These are phyloP conservation scores for Sylvietta virens DNA, from an alignment of 2,113 vertebrate species.

Conservation along the genomic window DNA sequence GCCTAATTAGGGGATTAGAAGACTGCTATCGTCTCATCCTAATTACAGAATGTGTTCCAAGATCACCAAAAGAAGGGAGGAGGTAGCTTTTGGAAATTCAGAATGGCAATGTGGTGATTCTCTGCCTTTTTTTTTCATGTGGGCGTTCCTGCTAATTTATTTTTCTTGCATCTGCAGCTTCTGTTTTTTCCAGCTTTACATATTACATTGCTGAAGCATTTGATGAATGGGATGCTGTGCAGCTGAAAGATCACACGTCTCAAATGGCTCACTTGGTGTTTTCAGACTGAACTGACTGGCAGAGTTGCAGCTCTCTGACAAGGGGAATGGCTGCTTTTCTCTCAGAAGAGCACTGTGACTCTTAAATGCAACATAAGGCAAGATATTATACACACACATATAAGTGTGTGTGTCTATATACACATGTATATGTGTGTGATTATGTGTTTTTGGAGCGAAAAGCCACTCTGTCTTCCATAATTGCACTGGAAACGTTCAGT, in stretches of 20 bases:
- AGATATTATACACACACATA: not conserved
- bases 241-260: not conserved
- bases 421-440: fast-evolving
- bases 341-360: not conserved
- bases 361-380: not conserved
- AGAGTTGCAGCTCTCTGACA: not conserved
- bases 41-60: not conserved
- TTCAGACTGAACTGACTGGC: not conserved
- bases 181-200: not conserved
- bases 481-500: not conserved
- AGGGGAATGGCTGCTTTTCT: not conserved
- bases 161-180: not conserved
- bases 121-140: not conserved
- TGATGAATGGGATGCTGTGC: not conserved
- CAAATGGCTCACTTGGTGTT: not conserved
- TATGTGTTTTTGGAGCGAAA: not conserved
- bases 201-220: not conserved
- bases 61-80: not conserved
- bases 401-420: not conserved
- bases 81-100: not conserved
- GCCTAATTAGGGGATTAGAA: not conserved
- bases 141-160: not conserved
- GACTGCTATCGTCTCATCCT: not conserved
- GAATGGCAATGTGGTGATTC: not conserved
- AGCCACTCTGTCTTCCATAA: not conserved